Conservation (phyloP, 2,113 vertebrate species). For the Petromus typicus region DNA sequence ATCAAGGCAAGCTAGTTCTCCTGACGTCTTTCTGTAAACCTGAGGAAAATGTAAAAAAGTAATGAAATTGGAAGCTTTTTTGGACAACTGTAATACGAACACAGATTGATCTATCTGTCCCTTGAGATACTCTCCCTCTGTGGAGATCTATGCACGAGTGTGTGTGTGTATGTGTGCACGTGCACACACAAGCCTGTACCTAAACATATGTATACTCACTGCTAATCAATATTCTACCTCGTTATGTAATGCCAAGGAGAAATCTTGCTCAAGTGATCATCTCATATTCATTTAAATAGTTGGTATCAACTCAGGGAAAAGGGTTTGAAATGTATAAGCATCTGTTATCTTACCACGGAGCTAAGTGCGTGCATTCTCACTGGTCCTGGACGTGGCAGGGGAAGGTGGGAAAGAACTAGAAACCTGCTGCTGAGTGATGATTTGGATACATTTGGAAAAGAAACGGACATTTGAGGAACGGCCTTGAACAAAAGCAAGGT, state of each 20-base stretch:
- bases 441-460: neutral
- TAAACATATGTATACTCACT: neutral
- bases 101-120: neutral
- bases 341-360: neutral
- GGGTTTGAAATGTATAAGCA: neutral
- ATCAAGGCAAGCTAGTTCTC: neutral
- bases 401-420: neutral
- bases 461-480: neutral
- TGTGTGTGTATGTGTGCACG: neutral
- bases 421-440: neutral
- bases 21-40: neutral
- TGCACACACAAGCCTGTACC: too few relatives aligned
- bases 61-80: constrained; percentile 16
- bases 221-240: neutral
- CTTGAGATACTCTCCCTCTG: neutral
- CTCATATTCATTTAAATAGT: neutral
- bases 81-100: neutral
- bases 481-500: neutral
- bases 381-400: neutral
- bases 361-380: neutral
- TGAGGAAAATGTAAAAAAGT: neutral
- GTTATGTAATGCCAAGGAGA: neutral
- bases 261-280: neutral
- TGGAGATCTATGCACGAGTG: neutral
- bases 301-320: neutral